Base-by-base conservation (phyloP, 2,113 vertebrate species). In the Phrynosoma blainvillii region DNA sequence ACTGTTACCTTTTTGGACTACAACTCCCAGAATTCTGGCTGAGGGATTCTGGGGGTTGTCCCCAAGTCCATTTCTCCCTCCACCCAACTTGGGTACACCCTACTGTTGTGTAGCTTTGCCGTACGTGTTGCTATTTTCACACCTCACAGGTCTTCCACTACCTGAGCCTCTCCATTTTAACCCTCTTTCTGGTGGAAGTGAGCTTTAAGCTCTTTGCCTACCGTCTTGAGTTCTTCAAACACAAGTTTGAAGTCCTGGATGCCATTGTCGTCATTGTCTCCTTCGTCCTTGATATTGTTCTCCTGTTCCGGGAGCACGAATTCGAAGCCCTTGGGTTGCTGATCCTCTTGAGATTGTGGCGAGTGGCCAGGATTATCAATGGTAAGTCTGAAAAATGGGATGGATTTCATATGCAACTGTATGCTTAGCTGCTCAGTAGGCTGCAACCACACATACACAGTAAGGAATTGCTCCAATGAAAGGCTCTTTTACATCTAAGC, bases 161-260 rank as follows among this genome's bases (percentile, higher is more conserved):
- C 93, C 92, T 98, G 88, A 99, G 99, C 87, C 91, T 99, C 86
- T 96, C 97, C 84, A 97, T 99, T 84, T 95, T 99, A 87, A 96
- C 96, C 25, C 97, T 99, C 91, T 99, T 99, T 88, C 95, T 99
- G 96, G 83, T 98, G 78, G 99, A 99, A 93, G 92, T 99, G 90
- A 90, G 62, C 20, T 97, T 98, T 2, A 99, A 99, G 89, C 75
- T 99, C 14, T 99, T 90, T 0, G 96, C 98, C 7, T 99, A 97
- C 90, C 97, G 95, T 52, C 23, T 97, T 79, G 99, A 99, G 94
- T 99, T 99, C 95, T 98, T 99, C 88, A 93, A 97, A 12, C 99
- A 99, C 96, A 99, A 98, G 94, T 99, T 99, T 1, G 99, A 99
- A 84, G 97, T 99, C 91, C 97, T 99, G 96, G 99, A 99, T 0